Evolutionary conservation across 2,888 invertebrate species (phyloP), one percentile per base, ranked within the genome.

Genomic region (Mycalesis mineus): DNA sequence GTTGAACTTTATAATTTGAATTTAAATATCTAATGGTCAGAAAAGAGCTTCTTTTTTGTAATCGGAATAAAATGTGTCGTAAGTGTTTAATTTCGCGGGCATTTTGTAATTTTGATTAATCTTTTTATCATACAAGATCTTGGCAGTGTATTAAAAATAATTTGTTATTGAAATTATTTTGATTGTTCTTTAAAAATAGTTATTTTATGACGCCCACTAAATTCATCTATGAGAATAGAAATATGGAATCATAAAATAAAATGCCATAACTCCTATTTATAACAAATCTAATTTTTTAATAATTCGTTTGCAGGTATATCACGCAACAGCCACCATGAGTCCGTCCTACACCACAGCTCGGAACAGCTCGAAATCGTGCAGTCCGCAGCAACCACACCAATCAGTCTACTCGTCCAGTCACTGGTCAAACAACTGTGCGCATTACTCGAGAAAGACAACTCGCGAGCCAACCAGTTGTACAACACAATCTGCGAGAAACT

Each of bases 351-450:
- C 28, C 78, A 82, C 53, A 86, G 79, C 64, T 71, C 77, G 44
- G 80, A 84, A 48, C 84, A 86, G 39, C 76, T 89, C 31, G 88
- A 89, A 44, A 67, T 86, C 33, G 77, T 86, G 44, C 80, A 82
- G 52, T 75, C 84, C 0, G 65, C 83, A 1, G 80, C 84, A 7
- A 91, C 91, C 11, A 92, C 93, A 15, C 92, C 93, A 0, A 92
- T 92, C 51, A 94, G 94, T 72, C 84, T 95, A 6, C 82, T 95
- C 0, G 93, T 95, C 37, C 93, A 94, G 71, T 93, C 94, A 1
- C 86, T 95, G 0, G 91, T 95, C 41, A 92, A 93, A 73, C 92
- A 93, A 71, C 82, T 94, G 11, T 94, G 94, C 71, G 80, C 89
- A 4, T 82, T 93, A 11, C 87, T 94, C 9, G 94, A 94, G 77